A percentile compares a stretch with the other conserved stretches of the same genome.
These are phyloP conservation scores for Pycnonotus jocosus DNA, from an alignment of 2,113 vertebrate genomes.

Conservation along the genomic window DNA sequence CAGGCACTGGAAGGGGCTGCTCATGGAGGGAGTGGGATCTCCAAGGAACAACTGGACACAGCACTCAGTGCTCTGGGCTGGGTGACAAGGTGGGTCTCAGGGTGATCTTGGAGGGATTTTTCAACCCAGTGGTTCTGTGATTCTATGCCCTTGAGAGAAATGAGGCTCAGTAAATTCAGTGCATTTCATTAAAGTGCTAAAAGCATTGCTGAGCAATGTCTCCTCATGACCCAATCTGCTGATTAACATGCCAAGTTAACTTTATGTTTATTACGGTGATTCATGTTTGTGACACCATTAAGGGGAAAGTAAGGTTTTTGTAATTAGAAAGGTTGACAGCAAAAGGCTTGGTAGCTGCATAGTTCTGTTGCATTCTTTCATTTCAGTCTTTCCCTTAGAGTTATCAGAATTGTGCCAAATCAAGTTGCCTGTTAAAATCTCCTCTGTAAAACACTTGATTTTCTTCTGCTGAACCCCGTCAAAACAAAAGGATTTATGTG, in stretches of 20 bases:
- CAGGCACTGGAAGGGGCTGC: accelerated
- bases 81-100: not conserved
- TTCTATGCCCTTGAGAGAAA: not conserved
- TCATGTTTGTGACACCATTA: not conserved
- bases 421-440: not conserved
- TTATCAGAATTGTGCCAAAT: not conserved
- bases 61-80: not conserved
- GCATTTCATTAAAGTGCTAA: not conserved
- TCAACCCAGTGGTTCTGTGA: not conserved
- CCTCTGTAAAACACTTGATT: not conserved
- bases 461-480: not conserved
- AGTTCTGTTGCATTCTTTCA: not conserved
- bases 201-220: not conserved
- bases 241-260: not conserved
- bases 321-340: not conserved
- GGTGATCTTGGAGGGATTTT: not conserved
- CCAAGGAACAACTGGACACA: accelerated
- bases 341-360: not conserved
- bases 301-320: not conserved
- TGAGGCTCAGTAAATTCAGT: not conserved
- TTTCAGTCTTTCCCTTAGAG: not conserved
- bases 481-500: not conserved
- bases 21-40: not conserved
- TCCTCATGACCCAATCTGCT: not conserved
- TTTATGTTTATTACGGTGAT: not conserved